phyloP scores from a whole-genome alignment of 2,888 invertebrate genomes.

The Chrysolina haemoptera region DNA sequence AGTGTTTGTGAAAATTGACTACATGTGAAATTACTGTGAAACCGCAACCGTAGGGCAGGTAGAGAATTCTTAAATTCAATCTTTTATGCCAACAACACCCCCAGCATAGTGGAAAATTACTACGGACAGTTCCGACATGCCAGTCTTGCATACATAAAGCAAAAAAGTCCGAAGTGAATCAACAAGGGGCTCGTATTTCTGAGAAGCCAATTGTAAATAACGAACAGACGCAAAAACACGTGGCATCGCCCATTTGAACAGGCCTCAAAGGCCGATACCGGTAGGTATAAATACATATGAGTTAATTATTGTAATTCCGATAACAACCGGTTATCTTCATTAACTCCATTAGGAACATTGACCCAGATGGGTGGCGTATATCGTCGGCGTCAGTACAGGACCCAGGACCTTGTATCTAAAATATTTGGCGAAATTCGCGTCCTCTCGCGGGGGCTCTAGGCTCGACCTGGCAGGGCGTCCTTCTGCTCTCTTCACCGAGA shows the following conservation, averaged over 20 bases:
- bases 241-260: background rate
- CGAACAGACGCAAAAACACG: constrained; percentile 5
- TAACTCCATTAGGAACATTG: background rate
- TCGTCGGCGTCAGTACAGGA: background rate
- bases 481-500: too few relatives aligned
- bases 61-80: background rate
- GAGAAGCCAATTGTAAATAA: constrained; percentile 40
- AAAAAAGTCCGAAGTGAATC: constrained; percentile 29
- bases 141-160: constrained; percentile 26
- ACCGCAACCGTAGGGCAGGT: too few relatives aligned
- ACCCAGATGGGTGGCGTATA: background rate
- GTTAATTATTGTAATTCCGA: constrained; percentile 4
- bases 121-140: constrained; percentile 22
- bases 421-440: too few relatives aligned
- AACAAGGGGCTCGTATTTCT: constrained; percentile 39
- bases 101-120: constrained; percentile 10
- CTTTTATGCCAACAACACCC: constrained; percentile 11
- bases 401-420: too few relatives aligned
- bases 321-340: constrained; percentile 15
- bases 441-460: too few relatives aligned
- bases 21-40: too few relatives aligned
- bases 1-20: too few relatives aligned
- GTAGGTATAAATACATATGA: background rate
- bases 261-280: constrained; percentile 10
- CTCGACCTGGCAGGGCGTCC: too few relatives aligned